A percentile compares a stretch with the other conserved stretches of the same genome.
These are phyloP conservation scores for Nymphicus hollandicus DNA, from an alignment of 2,113 vertebrate species.

Conservation along the genomic window DNA sequence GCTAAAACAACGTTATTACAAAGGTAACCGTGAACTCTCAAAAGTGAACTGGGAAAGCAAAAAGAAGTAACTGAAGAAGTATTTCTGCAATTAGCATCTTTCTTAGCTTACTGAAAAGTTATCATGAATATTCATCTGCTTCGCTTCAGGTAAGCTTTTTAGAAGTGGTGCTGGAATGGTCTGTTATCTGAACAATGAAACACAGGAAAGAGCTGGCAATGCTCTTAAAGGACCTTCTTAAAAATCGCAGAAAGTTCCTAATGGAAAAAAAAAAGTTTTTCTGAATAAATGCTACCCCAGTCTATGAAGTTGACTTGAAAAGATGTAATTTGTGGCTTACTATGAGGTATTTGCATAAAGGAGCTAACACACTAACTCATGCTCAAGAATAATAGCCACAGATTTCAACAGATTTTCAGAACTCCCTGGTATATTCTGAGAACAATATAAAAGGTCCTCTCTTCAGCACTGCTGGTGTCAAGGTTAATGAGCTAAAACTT, in stretches of 20 bases:
- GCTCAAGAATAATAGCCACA: not conserved
- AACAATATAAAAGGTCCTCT: constrained; percentile 36
- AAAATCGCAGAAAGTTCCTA: not conserved
- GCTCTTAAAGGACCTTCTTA: not conserved
- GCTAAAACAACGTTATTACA: not conserved
- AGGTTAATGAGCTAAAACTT: constrained; percentile 68
- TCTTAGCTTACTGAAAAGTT: not conserved
- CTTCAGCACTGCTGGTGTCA: constrained; percentile 43
- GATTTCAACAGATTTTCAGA: not conserved
- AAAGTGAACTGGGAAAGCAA: not conserved
- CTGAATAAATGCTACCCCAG: not conserved
- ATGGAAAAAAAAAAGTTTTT: not conserved
- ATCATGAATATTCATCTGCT: not conserved
- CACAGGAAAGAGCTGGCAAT: not conserved
- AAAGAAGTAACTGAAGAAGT: not conserved
- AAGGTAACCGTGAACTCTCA: not conserved
- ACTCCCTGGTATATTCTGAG: not conserved
- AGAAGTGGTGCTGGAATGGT: not conserved
- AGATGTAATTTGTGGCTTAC: not conserved
- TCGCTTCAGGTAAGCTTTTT: not conserved
- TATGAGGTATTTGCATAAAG: not conserved
- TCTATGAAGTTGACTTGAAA: not conserved
- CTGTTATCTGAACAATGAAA: not conserved
- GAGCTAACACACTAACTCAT: not conserved
- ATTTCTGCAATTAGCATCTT: not conserved